These are phyloP conservation scores for Cryptus armator DNA, from an alignment of 2,888 invertebrate genomes.

Conservation along the genomic window DNA sequence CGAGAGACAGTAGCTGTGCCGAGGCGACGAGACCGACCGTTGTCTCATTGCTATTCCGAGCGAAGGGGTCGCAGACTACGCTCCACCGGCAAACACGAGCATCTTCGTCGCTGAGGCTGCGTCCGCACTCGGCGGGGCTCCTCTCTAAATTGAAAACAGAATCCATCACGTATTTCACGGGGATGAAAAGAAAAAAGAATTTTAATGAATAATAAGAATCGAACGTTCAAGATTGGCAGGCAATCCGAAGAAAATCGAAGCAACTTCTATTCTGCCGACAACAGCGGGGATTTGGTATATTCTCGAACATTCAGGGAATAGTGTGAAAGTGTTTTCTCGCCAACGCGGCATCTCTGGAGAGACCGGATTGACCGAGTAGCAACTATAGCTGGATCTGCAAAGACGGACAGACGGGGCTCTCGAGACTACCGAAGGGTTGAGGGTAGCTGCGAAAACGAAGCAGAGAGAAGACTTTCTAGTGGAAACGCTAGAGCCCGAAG, in stretches of 20 bases:
- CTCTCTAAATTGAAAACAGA: conserved; percentile 84
- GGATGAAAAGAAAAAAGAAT: conserved; percentile 77
- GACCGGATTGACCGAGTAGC: conserved; percentile 59
- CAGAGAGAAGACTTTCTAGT: conserved; percentile 61
- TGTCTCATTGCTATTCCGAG: conserved; percentile 83
- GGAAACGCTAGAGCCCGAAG: conserved; percentile 65
- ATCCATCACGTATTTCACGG: conserved; percentile 84
- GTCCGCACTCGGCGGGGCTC: conserved; percentile 82
- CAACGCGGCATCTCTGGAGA: background rate
- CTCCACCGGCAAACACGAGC: conserved; percentile 44
- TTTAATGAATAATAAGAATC: conserved; percentile 84
- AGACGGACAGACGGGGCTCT: conserved; percentile 62
- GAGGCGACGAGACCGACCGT: conserved; percentile 66
- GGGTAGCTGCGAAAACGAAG: conserved; percentile 69
- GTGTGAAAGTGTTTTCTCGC: conserved; percentile 10
- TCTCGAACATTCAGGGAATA: conserved; percentile 1
- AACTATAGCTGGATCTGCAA: conserved; percentile 57
- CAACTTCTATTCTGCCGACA: background rate
- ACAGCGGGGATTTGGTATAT: conserved; percentile 11
- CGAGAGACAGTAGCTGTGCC: conserved; percentile 45
- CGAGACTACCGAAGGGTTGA: conserved; percentile 62
- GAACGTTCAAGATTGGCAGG: conserved; percentile 75
- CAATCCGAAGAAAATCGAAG: conserved; percentile 22
- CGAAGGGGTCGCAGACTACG: conserved; percentile 65
- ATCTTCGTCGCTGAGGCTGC: conserved; percentile 73